These are phyloP conservation scores for Tachysurus fulvidraco DNA, from an alignment of 2,113 vertebrate genomes.

Conservation along the genomic window DNA sequence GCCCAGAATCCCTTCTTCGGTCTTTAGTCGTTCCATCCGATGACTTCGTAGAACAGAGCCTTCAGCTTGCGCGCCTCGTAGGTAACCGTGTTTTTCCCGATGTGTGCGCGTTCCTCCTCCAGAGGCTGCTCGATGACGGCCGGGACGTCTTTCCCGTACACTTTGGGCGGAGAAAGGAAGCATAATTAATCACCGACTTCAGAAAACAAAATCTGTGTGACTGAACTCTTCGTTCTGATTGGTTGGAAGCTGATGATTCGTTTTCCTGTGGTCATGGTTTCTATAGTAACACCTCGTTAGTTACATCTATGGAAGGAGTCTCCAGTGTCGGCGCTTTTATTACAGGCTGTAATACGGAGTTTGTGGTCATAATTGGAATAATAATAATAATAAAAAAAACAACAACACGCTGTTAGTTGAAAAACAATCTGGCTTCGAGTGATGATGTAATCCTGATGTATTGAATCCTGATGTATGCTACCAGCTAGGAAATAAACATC, in stretches of 20 bases:
- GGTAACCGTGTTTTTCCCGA: slow-evolving; percentile 91
- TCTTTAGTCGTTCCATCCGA: slow-evolving; percentile 80
- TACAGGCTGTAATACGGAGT: too few species aligned
- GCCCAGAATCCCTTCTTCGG: neutral
- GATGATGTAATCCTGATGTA: neutral
- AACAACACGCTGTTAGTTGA: too few species aligned
- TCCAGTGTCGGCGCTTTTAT: neutral
- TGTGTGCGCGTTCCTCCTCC: slow-evolving; percentile 84
- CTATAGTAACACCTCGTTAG: neutral
- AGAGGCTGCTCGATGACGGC: slow-evolving; percentile 90
- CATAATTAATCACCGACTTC: slow-evolving; percentile 28
- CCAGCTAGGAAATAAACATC: neutral
- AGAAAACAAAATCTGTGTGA: neutral
- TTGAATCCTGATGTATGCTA: neutral
- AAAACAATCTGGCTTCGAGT: too few species aligned
- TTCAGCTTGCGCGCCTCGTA: slow-evolving; percentile 90
- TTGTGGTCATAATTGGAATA: too few species aligned
- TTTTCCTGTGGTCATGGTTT: neutral
- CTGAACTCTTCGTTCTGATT: neutral
- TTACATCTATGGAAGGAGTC: neutral
- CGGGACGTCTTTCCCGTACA: slow-evolving; percentile 82
- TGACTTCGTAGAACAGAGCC: slow-evolving; percentile 88
- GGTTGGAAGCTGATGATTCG: neutral
- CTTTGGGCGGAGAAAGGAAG: slow-evolving; percentile 51
- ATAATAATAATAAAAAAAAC: too few species aligned